Conservation (phyloP, 2,113 vertebrate genomes). For the Gallinago jamesoni region DNA sequence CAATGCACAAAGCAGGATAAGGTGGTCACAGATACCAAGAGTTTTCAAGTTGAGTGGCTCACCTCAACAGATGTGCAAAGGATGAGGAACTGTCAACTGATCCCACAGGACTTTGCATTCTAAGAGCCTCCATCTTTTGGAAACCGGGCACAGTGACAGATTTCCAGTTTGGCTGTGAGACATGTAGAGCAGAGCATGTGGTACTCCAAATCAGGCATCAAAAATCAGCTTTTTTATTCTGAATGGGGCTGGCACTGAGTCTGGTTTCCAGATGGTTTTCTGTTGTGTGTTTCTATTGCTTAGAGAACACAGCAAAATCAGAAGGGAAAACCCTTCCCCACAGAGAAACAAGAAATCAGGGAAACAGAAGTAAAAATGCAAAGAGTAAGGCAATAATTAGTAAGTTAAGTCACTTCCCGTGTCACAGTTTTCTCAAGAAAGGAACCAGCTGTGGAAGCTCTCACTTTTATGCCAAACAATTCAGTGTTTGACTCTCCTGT, state of each 20-base stretch:
- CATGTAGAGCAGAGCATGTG: background rate
- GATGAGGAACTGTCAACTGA: background rate
- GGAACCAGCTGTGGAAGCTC: background rate
- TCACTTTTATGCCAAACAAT: background rate
- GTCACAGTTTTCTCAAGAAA: background rate
- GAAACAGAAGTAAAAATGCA: background rate
- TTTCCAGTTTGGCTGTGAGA: background rate
- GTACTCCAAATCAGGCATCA: constrained; percentile 20
- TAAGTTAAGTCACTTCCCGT: background rate
- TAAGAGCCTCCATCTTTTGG: background rate
- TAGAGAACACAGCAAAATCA: constrained; percentile 26
- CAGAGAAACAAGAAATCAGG: background rate
- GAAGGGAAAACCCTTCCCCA: background rate
- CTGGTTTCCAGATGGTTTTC: constrained; percentile 22
- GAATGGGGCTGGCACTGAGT: background rate
- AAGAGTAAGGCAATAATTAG: background rate
- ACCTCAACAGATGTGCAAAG: background rate
- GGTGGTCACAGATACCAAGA: background rate
- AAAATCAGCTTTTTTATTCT: constrained; percentile 7
- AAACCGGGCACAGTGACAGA: background rate
- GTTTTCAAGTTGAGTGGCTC: background rate
- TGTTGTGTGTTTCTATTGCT: constrained; percentile 21
- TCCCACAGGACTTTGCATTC: background rate
- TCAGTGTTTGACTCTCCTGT: background rate
- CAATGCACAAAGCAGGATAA: background rate